Evolutionary conservation across 2,113 vertebrate genomes (phyloP), one percentile per base, ranked within the genome.

Genomic region (Plotosus lineatus): DNA sequence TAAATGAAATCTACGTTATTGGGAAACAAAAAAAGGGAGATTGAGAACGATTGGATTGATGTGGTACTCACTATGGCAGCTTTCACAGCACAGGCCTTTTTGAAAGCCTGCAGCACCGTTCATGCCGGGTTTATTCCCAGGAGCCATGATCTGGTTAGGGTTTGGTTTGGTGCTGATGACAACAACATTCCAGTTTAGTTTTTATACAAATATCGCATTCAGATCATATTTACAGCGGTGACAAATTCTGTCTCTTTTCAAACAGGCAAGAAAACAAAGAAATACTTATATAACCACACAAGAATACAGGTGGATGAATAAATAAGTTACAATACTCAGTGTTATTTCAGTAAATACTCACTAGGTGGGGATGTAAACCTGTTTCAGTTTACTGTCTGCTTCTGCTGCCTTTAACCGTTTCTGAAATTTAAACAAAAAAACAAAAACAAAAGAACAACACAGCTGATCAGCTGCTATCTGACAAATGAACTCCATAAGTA

Each of bases 311-410:
- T 26, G 5, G 23, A 51, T 15, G 21, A 40, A 11, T 14, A 15
- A 60, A 17, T 38, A 7, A 0, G n/a, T 46, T 38, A 14, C 66
- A 76, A 38, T 28, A 60, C 1, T 40, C 3, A 56, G 26, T 72
- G 78, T 75, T 53, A 61, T 78, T 75, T 28, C 46, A 48, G 36
- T n/a, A 31, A 15, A 61, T 48, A 95, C 96, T 97, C 88, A 97
- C 96, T 97, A 97, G 74, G 96, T 97, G 79, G 96, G 96, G 89
- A 97, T 97, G 91, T 97, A 97, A 80, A 97, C 96, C 87, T 97
- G 96, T 80, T 97, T 97, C 84, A 97, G 90, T 86, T 97, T 97
- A 89, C 96, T 97, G 88, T 97, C 96, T 0, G 96, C 96, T 85
- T 97, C 96, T 0, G 96, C 96, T n/a, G 95, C 96, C 85, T 97